These are phyloP conservation scores for Sminthurides aquaticus DNA, from an alignment of 2,888 invertebrate genomes.

Conservation along the genomic window DNA sequence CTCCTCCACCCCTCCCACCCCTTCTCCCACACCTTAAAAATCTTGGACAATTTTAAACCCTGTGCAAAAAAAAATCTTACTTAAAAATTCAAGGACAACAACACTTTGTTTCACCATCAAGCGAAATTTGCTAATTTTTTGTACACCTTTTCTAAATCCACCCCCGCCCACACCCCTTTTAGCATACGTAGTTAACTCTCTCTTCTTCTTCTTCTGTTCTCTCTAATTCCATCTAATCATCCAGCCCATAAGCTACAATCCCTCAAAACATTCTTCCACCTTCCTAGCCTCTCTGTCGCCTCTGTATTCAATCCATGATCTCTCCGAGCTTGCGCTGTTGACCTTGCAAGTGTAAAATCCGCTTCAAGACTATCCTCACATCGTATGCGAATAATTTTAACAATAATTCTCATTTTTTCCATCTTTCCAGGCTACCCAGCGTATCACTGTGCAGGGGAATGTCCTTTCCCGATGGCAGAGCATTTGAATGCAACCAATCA, in stretches of 20 bases:
- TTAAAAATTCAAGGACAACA: too few species aligned
- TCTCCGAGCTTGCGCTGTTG: not conserved
- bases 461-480: constrained; percentile 85
- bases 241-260: not conserved
- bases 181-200: too few species aligned
- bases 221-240: not conserved
- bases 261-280: not conserved
- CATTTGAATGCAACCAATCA: constrained; percentile 96
- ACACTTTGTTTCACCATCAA: too few species aligned
- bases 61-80: not conserved
- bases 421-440: constrained; percentile 72
- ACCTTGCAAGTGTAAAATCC: not conserved
- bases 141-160: not conserved
- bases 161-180: not conserved
- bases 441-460: constrained; percentile 90
- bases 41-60: not conserved
- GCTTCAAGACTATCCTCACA: too few species aligned
- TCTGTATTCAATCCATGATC: not conserved
- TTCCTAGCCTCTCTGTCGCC: not conserved
- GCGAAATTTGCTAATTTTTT: not conserved
- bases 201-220: not conserved
- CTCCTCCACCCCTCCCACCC: too few species aligned
- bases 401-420: too few species aligned
- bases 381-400: too few species aligned
- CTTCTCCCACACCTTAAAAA: not conserved